Evolutionary conservation across 2,113 vertebrate genomes (phyloP).

Genomic region (Stegostoma tigrinum): DNA sequence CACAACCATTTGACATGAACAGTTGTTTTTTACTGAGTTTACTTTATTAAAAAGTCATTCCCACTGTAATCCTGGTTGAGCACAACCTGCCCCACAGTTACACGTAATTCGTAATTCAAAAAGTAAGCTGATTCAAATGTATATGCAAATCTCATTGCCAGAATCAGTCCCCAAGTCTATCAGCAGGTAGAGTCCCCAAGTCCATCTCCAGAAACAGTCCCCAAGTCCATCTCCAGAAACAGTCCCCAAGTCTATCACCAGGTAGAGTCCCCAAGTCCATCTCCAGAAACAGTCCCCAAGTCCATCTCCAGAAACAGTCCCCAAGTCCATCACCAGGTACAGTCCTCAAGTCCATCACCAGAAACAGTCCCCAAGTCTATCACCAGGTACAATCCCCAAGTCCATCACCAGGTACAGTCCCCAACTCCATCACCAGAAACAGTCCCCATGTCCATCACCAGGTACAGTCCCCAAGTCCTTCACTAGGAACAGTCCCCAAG

Average conservation of each 20-base stretch:
- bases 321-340: too few species aligned
- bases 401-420: too few species aligned
- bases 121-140: not conserved
- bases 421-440: not conserved
- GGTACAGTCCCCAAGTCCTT: not conserved
- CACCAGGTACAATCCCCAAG: too few species aligned
- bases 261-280: not conserved
- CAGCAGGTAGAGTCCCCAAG: too few species aligned
- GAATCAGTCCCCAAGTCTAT: not conserved
- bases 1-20: not conserved
- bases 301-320: too few species aligned
- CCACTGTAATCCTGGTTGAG: not conserved
- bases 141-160: not conserved
- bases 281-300: too few species aligned
- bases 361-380: too few species aligned
- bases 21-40: not conserved
- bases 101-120: not conserved
- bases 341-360: too few species aligned
- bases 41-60: not conserved
- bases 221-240: too few species aligned
- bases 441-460: not conserved
- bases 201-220: not conserved
- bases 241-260: not conserved
- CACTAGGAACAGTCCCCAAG: not conserved
- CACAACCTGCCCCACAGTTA: not conserved